Percentiles rank a stretch among this genome's conserved stretches.
Conservation (phyloP, 2,113 vertebrate genomes). For the Passer montanus region DNA sequence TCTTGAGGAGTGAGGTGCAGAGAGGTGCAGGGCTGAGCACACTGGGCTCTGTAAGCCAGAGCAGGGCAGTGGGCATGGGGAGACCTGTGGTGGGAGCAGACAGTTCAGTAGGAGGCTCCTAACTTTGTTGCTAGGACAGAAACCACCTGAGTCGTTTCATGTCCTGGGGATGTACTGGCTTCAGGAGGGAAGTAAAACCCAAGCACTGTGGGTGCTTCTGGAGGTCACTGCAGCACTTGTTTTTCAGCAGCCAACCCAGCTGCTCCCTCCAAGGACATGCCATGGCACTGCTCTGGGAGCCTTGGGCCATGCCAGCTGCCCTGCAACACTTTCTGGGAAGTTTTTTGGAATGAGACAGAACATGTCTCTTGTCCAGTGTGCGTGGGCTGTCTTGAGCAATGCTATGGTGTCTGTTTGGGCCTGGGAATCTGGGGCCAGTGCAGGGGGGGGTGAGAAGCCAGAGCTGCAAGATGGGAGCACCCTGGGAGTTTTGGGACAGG, state of each 20-base stretch:
- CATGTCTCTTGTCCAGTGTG: background rate
- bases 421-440: accelerated
- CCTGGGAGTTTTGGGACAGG: background rate
- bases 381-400: background rate
- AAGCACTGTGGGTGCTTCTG: background rate
- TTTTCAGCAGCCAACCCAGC: background rate
- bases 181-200: background rate
- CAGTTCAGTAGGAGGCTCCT: background rate
- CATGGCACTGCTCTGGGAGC: background rate
- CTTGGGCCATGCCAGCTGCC: background rate
- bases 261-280: background rate
- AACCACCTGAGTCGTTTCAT: background rate
- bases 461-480: background rate
- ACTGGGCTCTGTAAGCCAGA: background rate
- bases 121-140: background rate
- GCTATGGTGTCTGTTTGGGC: background rate
- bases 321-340: background rate
- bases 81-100: background rate
- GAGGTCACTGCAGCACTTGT: background rate
- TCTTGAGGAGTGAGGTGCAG: accelerated
- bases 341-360: background rate
- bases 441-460: background rate
- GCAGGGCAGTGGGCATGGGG: accelerated
- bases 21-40: background rate
- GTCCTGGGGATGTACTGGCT: background rate